Conservation (phyloP, 2,113 vertebrate genomes). For the Gavia stellata region DNA sequence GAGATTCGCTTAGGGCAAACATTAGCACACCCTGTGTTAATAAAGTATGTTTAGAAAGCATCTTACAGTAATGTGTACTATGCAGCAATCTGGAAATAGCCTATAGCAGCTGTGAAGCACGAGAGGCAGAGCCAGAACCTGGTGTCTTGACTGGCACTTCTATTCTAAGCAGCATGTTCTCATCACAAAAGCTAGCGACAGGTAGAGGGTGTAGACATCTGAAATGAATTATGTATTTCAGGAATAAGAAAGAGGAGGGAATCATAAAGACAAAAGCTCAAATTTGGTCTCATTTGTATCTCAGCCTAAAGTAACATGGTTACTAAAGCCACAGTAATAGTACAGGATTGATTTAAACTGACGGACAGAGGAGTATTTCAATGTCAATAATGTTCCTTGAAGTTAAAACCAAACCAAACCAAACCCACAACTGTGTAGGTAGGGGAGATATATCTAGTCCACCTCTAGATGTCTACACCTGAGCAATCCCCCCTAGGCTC, state of each 20-base stretch:
- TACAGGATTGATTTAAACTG: background rate
- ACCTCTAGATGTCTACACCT: background rate
- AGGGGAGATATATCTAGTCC: background rate
- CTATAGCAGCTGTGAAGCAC: background rate
- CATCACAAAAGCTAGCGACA: background rate
- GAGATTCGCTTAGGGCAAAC: background rate
- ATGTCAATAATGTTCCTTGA: background rate
- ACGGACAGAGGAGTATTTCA: background rate
- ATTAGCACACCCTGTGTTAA: background rate
- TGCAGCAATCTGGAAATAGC: background rate
- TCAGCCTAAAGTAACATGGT: background rate
- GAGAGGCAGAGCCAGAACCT: background rate
- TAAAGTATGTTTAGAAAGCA: background rate
- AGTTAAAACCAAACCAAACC: background rate
- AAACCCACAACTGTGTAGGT: background rate
- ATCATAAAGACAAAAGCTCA: background rate
- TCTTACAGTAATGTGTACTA: background rate
- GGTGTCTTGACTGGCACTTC: background rate
- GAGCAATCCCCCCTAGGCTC: background rate
- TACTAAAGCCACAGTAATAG: background rate
- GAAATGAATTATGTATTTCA: background rate
- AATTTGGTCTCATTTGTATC: background rate
- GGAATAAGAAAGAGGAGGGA: background rate
- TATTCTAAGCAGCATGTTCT: background rate
- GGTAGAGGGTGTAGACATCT: background rate